Evolutionary conservation across 2,888 invertebrate genomes (phyloP), one percentile per base, ranked within the genome.

Genomic region (Phengaris arion): DNA sequence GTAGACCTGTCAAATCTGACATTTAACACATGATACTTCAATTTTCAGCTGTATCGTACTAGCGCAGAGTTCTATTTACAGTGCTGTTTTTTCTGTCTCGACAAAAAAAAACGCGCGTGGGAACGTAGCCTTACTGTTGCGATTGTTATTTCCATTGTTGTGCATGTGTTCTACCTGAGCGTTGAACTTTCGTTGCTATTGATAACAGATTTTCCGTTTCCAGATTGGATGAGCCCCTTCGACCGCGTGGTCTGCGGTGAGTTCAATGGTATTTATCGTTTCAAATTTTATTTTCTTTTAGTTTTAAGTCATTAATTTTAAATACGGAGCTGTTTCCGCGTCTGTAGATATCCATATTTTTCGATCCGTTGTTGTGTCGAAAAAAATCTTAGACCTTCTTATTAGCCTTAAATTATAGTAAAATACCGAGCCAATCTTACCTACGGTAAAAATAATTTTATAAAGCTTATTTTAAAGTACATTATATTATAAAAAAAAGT

Each of bases 211-310:
- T 94, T 92, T 94, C 94, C 91, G 94, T 94, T 96, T 96, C 90
- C 96, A 98, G 97, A 98, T 95, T 98, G 97, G 97, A 98, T 98
- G 97, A 97, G 97, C 94, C 97, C 97, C 89, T 98, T 97, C 94
- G 97, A 98, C 95, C 96, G 97, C 94, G 97, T 98, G 94, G 97
- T 98, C 94, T 98, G 97, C 95, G 97, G 97, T 96, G 97, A 97
- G 97, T 97, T 97, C 91, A 96, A 96, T 95, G 96, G 96, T 96
- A 96, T 95, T 96, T 95, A 95, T 94, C 92, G 92, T 94, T 94
- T 94, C 91, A 91, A 90, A 54, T 89, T 94, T 94, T 94, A 91
- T 94, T 94, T 93, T 94, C 88, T 94, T 94, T 94, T 92, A 91
- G 88, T 91, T 92, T 86, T 91, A 93, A 93, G 89, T 87, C 84